These are phyloP conservation scores for Caenorhabditis angaria DNA, from an alignment of 2,888 invertebrate species.

Conservation along the genomic window DNA sequence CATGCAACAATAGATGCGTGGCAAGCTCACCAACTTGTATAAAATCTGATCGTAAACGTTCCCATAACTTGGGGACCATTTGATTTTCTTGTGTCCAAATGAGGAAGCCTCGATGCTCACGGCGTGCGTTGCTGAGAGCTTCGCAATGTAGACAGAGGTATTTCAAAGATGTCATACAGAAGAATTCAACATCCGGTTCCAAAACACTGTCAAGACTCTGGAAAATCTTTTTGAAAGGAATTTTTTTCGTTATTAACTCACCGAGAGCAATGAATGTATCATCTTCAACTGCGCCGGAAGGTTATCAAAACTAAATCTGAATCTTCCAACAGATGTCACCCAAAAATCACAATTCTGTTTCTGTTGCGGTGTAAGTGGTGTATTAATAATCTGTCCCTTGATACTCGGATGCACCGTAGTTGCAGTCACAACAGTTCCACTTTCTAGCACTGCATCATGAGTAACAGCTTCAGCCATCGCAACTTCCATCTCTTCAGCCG, in stretches of 20 bases:
- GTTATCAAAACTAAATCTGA: slow-evolving; percentile 88
- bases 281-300: slow-evolving; percentile 91
- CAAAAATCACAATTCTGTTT: slow-evolving; percentile 78
- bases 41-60: slow-evolving; percentile 65
- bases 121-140: slow-evolving; percentile 85
- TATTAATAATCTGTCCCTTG: slow-evolving; percentile 34
- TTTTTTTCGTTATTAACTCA: slow-evolving; percentile 72
- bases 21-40: slow-evolving; percentile 84
- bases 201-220: slow-evolving; percentile 75
- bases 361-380: slow-evolving; percentile 32
- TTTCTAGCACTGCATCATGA: slow-evolving; percentile 82
- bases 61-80: slow-evolving; percentile 85
- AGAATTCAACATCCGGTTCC: slow-evolving; percentile 91
- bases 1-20: slow-evolving; percentile 91
- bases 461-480: slow-evolving; percentile 88
- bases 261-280: slow-evolving; percentile 87
- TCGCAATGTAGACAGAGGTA: slow-evolving; percentile 91
- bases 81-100: slow-evolving; percentile 82
- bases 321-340: slow-evolving; percentile 91
- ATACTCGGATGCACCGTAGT: slow-evolving; percentile 78
- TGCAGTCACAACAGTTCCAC: slow-evolving; percentile 81
- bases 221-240: neutral
- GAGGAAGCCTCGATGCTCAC: slow-evolving; percentile 79
- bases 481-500: slow-evolving; percentile 80
- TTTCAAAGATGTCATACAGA: slow-evolving; percentile 89